phyloP scores from a whole-genome alignment of 2,888 invertebrate species.

The Scaeva pyrastri region DNA sequence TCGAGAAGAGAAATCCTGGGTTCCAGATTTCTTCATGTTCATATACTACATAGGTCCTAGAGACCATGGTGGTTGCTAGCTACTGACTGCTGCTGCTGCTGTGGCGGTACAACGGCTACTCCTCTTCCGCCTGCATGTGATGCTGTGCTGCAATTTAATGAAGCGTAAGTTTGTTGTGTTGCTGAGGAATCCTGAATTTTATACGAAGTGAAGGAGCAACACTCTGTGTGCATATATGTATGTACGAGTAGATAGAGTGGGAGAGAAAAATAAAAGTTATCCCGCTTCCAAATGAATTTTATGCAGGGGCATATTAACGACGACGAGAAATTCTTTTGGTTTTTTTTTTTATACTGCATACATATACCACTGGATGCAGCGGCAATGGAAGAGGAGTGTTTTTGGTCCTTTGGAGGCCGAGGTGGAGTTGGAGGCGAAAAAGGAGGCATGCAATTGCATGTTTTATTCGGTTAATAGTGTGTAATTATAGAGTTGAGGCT shows the following conservation, averaged over 20 bases:
- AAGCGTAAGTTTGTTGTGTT: slow-evolving; percentile 70
- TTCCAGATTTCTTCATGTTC: slow-evolving; percentile 10
- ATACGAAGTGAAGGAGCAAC: slow-evolving; percentile 32
- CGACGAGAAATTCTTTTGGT: slow-evolving; percentile 21
- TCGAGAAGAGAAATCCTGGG: neutral
- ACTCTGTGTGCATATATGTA: neutral
- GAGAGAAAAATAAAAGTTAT: slow-evolving; percentile 62
- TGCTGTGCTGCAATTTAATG: slow-evolving; percentile 63
- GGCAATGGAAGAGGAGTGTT: neutral
- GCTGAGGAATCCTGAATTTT: slow-evolving; percentile 61
- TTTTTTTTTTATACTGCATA: neutral
- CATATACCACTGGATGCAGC: neutral
- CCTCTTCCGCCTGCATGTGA: slow-evolving; percentile 2
- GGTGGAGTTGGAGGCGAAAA: slow-evolving; percentile 42
- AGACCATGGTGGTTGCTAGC: too few relatives aligned
- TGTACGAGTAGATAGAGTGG: neutral
- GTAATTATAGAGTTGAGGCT: slow-evolving; percentile 68
- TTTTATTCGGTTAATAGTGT: slow-evolving; percentile 73
- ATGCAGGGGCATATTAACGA: slow-evolving; percentile 19
- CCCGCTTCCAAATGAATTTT: slow-evolving; percentile 56
- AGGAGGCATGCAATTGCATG: slow-evolving; percentile 67
- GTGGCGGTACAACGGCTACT: neutral
- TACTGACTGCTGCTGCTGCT: too few relatives aligned
- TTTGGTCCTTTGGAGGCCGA: slow-evolving; percentile 31
- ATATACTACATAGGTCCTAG: too few relatives aligned